These are phyloP conservation scores for Grammomys surdaster DNA, from an alignment of 2,113 vertebrate genomes.

Conservation along the genomic window DNA sequence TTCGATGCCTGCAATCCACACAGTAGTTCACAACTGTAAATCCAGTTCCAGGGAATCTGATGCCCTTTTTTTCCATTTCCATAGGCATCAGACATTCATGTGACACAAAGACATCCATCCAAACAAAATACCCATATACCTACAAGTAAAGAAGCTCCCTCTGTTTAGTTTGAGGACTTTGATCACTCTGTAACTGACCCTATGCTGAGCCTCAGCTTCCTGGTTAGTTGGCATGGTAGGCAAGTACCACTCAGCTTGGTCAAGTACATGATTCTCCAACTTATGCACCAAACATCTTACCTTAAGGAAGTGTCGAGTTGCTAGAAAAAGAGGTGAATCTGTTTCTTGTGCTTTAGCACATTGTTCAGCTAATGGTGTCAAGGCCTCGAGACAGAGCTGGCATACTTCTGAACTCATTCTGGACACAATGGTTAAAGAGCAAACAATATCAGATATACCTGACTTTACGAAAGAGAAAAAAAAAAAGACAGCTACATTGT, in stretches of 20 bases:
- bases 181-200: background rate
- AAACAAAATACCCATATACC: too few relatives aligned
- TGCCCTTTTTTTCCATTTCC: background rate
- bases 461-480: background rate
- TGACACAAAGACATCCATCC: background rate
- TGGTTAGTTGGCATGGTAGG: background rate
- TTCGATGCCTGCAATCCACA: background rate
- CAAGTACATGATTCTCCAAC: background rate
- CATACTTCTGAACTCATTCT: slow-evolving; percentile 99
- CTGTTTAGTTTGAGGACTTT: background rate
- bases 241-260: background rate
- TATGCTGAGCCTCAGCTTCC: background rate
- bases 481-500: background rate
- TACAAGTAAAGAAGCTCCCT: too few relatives aligned
- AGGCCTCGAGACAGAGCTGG: slow-evolving; percentile 97
- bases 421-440: slow-evolving; percentile 80
- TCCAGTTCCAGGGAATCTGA: background rate
- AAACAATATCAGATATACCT: background rate
- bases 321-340: slow-evolving; percentile 95
- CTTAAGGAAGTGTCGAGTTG: slow-evolving; percentile 99
- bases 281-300: slow-evolving; percentile 79
- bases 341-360: slow-evolving; percentile 98
- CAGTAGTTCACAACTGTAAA: background rate
- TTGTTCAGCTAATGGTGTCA: slow-evolving; percentile 97
- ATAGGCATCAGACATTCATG: background rate